Base-by-base conservation (phyloP, 2,113 vertebrate genomes). In the Limanda limanda region DNA sequence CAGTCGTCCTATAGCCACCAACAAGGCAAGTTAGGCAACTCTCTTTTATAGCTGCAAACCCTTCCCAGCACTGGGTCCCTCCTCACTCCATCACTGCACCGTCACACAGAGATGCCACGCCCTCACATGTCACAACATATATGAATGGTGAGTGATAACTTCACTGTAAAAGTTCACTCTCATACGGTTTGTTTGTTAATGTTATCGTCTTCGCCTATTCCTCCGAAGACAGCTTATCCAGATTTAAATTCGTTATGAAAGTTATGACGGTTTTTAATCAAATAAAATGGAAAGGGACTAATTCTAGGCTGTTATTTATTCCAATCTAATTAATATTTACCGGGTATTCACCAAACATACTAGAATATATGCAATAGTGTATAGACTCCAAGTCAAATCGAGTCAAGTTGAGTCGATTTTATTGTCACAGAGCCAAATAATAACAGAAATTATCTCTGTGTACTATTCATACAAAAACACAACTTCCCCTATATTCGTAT, bases 41-140 rank as follows among this genome's bases (percentile, higher is more conserved):
- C 14, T 57, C 86, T 86, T 91, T 91, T 93, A 90, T 91, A 89
- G 76, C 17, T 65, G 27, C 20, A 20, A 60, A 60, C 3, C 31
- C 76, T 58, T 17, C 51, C 55, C 61, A 48, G 13, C 35, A 3
- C 25, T 62, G 70, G 58, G 67, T 87, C 86, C 84, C 90, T 79
- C 91, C 92, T 87, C 69, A 31, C 24, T 71, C 55, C 59, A 66
- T 48, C 64, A 6, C 62, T 78, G 66, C 81, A 67, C 68, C 81
- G 63, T 23, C 59, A 83, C 58, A 47, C 18, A 45, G 64, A 62
- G 54, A 74, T 5, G 0, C 55, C 85, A 78, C 86, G 60, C 63
- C 74, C 64, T 69, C 67, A 25, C 9, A 21, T 10, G n/a, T 73
- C n/a, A 61, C 57, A 21, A 62, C 40, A 35, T 2, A 0, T 9